Evolutionary conservation across 1,140 invertebrate species (phyloP).

Genomic region (Drosophila orosa): DNA sequence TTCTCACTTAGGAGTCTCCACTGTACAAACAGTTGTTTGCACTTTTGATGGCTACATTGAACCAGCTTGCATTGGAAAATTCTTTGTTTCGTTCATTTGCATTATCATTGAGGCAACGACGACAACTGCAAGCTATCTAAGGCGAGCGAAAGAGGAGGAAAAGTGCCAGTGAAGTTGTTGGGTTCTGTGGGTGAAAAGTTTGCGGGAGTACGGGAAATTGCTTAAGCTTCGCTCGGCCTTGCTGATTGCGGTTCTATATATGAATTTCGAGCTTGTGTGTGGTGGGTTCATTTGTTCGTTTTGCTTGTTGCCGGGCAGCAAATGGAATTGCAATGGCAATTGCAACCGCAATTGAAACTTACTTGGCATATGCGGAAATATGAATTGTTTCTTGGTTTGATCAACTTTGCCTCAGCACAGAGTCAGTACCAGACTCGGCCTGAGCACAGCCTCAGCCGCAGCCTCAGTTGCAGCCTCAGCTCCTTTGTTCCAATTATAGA

Average conservation of each 20-base stretch:
- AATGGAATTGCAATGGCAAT: slow-evolving; percentile 45
- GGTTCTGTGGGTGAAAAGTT: slow-evolving; percentile 28
- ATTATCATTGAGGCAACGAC: slow-evolving; percentile 62
- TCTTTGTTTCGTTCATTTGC: slow-evolving; percentile 63
- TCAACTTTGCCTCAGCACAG: slow-evolving; percentile 5
- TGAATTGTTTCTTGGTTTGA: slow-evolving; percentile 32
- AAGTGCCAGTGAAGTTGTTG: slow-evolving; percentile 13
- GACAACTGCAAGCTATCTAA: slow-evolving; percentile 14
- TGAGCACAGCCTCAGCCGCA: not conserved
- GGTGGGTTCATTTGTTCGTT: slow-evolving; percentile 15
- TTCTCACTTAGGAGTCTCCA: not conserved
- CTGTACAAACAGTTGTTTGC: slow-evolving; percentile 42
- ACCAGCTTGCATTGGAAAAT: slow-evolving; percentile 72
- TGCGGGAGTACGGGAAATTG: slow-evolving; percentile 10
- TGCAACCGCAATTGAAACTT: slow-evolving; percentile 50
- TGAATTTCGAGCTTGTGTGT: slow-evolving; percentile 6
- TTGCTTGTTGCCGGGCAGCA: slow-evolving; percentile 46
- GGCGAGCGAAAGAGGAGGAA: slow-evolving; percentile 15
- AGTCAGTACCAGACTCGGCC: not conserved
- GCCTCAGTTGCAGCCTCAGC: slow-evolving; percentile 19
- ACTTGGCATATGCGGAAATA: slow-evolving; percentile 57
- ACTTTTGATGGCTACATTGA: slow-evolving; percentile 75
- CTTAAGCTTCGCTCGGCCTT: slow-evolving; percentile 59
- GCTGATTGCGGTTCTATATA: slow-evolving; percentile 60
- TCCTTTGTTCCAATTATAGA: slow-evolving; percentile 81